Conservation (phyloP, 2,113 vertebrate genomes). For the Eublepharis macularius region DNA sequence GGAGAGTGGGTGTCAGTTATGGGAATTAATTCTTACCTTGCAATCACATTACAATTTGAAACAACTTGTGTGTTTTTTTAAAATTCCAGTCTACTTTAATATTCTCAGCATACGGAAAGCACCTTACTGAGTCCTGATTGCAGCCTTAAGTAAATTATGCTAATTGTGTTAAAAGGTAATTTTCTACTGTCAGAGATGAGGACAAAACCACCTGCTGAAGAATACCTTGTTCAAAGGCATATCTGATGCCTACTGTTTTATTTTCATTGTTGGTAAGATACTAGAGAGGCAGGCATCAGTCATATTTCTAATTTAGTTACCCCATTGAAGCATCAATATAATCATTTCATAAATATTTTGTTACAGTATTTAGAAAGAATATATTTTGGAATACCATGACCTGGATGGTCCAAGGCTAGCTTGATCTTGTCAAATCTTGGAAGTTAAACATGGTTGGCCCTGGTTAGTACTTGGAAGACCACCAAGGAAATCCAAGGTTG, state of each 20-base stretch:
- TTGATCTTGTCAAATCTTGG: too few relatives aligned
- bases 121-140: slow-evolving; percentile 28
- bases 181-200: slow-evolving; percentile 16
- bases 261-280: slow-evolving; percentile 25
- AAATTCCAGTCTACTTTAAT: not conserved
- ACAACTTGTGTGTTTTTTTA: not conserved
- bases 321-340: slow-evolving; percentile 11
- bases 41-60: not conserved
- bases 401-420: too few relatives aligned
- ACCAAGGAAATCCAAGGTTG: too few relatives aligned
- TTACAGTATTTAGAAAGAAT: not conserved
- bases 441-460: too few relatives aligned
- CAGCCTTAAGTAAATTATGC: slow-evolving; percentile 13
- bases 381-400: not conserved
- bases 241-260: slow-evolving; percentile 22
- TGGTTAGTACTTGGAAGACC: too few relatives aligned
- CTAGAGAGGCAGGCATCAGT: slow-evolving; percentile 11
- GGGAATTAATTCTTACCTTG: not conserved
- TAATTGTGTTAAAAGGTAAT: slow-evolving; percentile 36
- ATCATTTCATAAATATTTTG: slow-evolving; percentile 4
- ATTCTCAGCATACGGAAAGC: slow-evolving; percentile 13
- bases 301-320: not conserved
- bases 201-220: not conserved
- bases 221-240: not conserved
- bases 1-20: not conserved